phyloP scores from a whole-genome alignment of 2,797 vertebrate species.

The Channallabes apus region DNA sequence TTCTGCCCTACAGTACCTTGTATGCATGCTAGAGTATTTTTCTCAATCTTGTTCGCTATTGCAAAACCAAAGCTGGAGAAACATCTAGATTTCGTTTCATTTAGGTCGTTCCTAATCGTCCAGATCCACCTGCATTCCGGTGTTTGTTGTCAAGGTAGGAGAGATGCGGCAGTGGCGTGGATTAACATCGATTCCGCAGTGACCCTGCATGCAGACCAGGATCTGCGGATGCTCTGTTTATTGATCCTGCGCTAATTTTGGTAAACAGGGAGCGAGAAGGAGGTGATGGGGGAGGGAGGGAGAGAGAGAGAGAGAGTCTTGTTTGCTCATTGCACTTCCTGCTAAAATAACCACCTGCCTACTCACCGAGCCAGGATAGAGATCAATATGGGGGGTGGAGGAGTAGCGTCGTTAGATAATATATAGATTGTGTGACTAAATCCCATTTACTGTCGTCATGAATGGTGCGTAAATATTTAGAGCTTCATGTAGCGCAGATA shows the following conservation, averaged over 20 bases:
- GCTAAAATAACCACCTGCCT: constrained; percentile 21
- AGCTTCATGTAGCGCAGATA: background rate
- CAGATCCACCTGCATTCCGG: background rate
- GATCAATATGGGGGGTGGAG: constrained; percentile 15
- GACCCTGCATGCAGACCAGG: constrained; percentile 9
- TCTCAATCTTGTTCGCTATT: background rate
- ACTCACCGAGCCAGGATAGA: background rate
- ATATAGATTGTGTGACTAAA: constrained; percentile 3
- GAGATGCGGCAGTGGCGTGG: background rate
- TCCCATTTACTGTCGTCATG: background rate
- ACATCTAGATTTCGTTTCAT: too few relatives aligned
- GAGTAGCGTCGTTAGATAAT: constrained; percentile 1
- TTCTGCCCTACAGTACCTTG: too few relatives aligned
- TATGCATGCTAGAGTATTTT: background rate
- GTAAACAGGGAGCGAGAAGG: constrained; percentile 12
- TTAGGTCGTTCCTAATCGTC: background rate
- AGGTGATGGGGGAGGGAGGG: constrained; percentile 1
- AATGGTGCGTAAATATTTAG: background rate
- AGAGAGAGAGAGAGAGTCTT: constrained; percentile 18
- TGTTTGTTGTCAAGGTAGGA: background rate
- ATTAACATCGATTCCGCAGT: constrained; percentile 49
- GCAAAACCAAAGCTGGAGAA: background rate
- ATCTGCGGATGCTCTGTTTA: constrained; percentile 37
- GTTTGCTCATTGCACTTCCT: constrained; percentile 24
- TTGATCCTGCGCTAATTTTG: constrained; percentile 49